A percentile compares a stretch with the other conserved stretches of the same genome.
Evolutionary conservation across 2,797 vertebrate species (phyloP).

Genomic region (Anas acuta): DNA sequence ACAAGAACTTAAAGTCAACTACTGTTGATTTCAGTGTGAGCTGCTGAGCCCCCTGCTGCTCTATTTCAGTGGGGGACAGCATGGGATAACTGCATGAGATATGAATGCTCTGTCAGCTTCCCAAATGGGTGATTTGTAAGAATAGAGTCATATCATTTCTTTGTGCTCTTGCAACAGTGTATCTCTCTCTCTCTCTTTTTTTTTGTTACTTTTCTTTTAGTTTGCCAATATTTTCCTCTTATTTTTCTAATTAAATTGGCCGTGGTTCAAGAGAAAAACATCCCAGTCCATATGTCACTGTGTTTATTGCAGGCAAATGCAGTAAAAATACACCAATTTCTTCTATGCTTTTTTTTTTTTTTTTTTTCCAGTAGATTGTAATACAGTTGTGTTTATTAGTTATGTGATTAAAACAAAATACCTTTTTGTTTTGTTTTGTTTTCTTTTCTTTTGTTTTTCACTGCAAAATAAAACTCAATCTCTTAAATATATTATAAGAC

Average conservation of each 20-base stretch:
- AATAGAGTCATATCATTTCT: not conserved
- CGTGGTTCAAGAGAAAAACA: constrained; percentile 3
- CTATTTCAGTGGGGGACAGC: not conserved
- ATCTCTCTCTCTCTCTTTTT: not conserved
- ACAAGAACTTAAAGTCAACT: not conserved
- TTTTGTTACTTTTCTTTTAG: not conserved
- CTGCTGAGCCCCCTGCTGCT: not conserved
- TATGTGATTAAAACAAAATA: not conserved
- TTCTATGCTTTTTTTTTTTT: not conserved
- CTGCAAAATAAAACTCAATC: not conserved
- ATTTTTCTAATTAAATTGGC: constrained; percentile 31
- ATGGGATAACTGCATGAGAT: not conserved
- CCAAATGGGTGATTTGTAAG: not conserved
- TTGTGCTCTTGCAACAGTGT: not conserved
- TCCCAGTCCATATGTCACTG: constrained; percentile 11
- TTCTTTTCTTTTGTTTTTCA: not conserved
- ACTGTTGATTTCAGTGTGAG: not conserved
- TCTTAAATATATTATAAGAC: not conserved
- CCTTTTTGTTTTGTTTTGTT: not conserved
- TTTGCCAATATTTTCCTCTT: not conserved
- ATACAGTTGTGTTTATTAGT: not conserved
- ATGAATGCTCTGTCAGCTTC: not conserved
- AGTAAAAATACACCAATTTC: not conserved
- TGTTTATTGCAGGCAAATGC: not conserved
- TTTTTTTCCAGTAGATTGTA: not conserved